Evolutionary conservation across 2,888 invertebrate species (phyloP).

Genomic region (Leptinotarsa rubiginosa): DNA sequence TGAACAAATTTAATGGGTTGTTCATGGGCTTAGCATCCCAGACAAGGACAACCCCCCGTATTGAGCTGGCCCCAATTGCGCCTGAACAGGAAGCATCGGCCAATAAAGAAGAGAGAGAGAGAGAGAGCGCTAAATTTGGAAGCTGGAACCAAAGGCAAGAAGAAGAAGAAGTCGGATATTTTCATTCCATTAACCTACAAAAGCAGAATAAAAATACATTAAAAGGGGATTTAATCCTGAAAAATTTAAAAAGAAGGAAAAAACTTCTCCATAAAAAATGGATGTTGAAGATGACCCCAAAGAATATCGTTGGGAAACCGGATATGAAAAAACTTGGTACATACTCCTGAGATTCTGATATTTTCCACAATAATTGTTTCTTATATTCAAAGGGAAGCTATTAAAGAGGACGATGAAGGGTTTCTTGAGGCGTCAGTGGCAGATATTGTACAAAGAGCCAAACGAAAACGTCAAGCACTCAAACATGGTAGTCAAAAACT

Average conservation of each 20-base stretch:
- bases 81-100: too few relatives aligned
- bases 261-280: slow-evolving; percentile 65
- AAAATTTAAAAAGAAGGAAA: too few relatives aligned
- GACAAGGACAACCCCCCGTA: too few relatives aligned
- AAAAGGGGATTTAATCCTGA: too few relatives aligned
- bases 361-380: slow-evolving; percentile 17
- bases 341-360: slow-evolving; percentile 9
- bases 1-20: too few relatives aligned
- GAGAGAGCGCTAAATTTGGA: background rate
- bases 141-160: background rate
- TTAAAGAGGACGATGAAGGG: slow-evolving; percentile 96
- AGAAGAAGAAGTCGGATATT: background rate
- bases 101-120: too few relatives aligned
- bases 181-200: too few relatives aligned
- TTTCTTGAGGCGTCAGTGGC: slow-evolving; percentile 90
- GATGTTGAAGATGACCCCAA: slow-evolving; percentile 86
- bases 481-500: slow-evolving; percentile 84
- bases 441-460: slow-evolving; percentile 91
- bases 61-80: too few relatives aligned
- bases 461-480: slow-evolving; percentile 80
- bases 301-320: slow-evolving; percentile 95
- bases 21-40: too few relatives aligned
- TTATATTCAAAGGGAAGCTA: slow-evolving; percentile 81
- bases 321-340: slow-evolving; percentile 94
- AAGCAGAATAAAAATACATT: too few relatives aligned